Percentiles rank a stretch among this genome's conserved stretches.
Evolutionary conservation across 2,113 vertebrate species (phyloP).

Genomic region (Notarius quadriscutis): DNA sequence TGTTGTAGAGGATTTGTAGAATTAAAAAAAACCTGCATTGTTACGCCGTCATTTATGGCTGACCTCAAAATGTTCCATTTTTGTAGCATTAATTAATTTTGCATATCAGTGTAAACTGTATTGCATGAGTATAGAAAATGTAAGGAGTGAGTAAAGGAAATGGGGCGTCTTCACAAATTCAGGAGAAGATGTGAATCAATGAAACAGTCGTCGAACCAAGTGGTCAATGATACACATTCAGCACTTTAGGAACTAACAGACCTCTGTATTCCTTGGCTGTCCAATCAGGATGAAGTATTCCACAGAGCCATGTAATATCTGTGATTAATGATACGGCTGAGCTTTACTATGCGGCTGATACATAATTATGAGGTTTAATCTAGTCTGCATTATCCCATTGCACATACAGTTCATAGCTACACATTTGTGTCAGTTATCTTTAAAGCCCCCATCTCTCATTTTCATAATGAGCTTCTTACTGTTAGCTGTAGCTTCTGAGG

Average conservation of each 20-base stretch:
- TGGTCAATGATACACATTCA: not conserved
- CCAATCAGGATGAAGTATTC: not conserved
- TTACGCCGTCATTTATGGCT: not conserved
- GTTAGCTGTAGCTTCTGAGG: not conserved
- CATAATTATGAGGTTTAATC: constrained; percentile 3
- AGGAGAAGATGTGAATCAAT: not conserved
- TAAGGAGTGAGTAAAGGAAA: not conserved
- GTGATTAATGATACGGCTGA: constrained; percentile 9
- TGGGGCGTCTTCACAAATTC: not conserved
- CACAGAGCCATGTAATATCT: not conserved
- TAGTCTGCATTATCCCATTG: not conserved
- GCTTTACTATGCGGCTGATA: not conserved
- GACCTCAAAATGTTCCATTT: not conserved
- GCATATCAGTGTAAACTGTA: not conserved
- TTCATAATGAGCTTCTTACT: not conserved
- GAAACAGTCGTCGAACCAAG: not conserved
- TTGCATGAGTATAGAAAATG: not conserved
- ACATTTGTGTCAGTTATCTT: constrained; percentile 5
- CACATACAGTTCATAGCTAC: not conserved
- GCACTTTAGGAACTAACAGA: not conserved
- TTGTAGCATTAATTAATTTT: not conserved
- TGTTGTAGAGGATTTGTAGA: constrained; percentile 12
- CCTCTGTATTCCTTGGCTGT: not conserved
- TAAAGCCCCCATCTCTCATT: not conserved
- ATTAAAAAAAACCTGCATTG: not conserved